Evolutionary conservation across 2,888 invertebrate species (phyloP), one percentile per base, ranked within the genome.

Genomic region (Odontothrips loti): DNA sequence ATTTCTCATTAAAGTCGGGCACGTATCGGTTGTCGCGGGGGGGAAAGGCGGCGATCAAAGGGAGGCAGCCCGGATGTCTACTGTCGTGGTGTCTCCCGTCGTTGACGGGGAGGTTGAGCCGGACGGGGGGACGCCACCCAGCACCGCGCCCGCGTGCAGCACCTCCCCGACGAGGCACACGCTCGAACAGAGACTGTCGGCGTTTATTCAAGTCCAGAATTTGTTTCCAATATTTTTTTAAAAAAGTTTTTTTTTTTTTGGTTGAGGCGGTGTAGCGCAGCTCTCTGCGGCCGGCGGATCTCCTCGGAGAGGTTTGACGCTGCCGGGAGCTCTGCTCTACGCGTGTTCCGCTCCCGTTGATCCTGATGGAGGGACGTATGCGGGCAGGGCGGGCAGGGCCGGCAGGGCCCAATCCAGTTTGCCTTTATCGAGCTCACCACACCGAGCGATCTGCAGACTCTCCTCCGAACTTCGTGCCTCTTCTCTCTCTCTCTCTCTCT

Each of bases 351-450:
- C 27, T 75, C 68, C 34, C 23, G 68, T 27, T 75, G 68, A 75
- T 75, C 68, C 27, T 75, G 68, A 75, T 75, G n/a, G 68, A 75
- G 68, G 68, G 68, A n/a, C 68, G 6, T 43, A 43, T 43, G 34
- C 3, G 34, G 34, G 6, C 34, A 23, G 68, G n/a, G n/a, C 4
- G n/a, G 63, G 63, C 63, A 20, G 68, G 23, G n/a, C 23, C 58
- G 15, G 27, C 27, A 8, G 27, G 68, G 27, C 27, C 23, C 23
- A 58, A 58, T 58, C 58, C n/a, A 58, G 58, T 58, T 58, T 58
- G 58, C 58, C n/a, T 58, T 58, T 58, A 58, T 58, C 58, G 58
- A 6, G 58, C 58, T 17, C 6, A n/a, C 15, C 51, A 20, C 58
- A 58, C 20, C 8, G 8, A 27, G 68, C 68, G 68, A 68, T n/a